Base-by-base conservation (phyloP, 2,797 vertebrate genomes). In the Sebastes reedi region DNA sequence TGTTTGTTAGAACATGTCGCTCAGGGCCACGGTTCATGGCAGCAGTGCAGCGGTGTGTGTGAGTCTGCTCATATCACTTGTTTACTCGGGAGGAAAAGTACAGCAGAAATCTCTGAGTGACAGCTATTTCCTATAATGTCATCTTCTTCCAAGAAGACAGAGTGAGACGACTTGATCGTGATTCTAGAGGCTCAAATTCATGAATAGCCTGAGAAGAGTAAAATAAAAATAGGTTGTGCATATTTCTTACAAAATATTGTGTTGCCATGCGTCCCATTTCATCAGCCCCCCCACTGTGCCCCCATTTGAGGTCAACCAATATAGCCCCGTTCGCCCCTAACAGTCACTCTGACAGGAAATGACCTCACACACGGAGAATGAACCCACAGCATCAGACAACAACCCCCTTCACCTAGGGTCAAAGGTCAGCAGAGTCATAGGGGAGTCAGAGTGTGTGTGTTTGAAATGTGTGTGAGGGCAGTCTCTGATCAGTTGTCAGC, bases 321-420 rank as follows among this genome's bases (percentile, higher is more conserved):
- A 61, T 52, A 39, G 39, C 82, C 64, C 64, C 60, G 59, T 79
- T 87, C 18, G 25, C 79, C 83, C 85, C 65, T 75, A 32, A 39
- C 56, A 72, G 79, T 84, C 71, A 72, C 70, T 84, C 54, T 7
- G 39, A 82, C 78, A 93, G 92, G 92, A 95, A 93, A 92, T 93
- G 89, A 95, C 89, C 90, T 93, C 91, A 94, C 68, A 77, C 81
- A 67, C 80, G 2, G 78, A 90, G 82, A 93, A 93, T 91, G 92
- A 88, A 88, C 88, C 88, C 82, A 16, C 77, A 79, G 67, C 81
- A 75, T 87, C 77, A 88, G 82, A 92, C 83, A 83, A 84, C 80
- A 72, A 81, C 78, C 79, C 76, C 89, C 74, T 87, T 93, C 87
- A 87, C 89, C 89, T 78, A 27, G 75, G 87, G 87, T 91, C 65